Evolutionary conservation across 2,113 vertebrate species (phyloP).

Genomic region (Boleophthalmus pectinirostris): DNA sequence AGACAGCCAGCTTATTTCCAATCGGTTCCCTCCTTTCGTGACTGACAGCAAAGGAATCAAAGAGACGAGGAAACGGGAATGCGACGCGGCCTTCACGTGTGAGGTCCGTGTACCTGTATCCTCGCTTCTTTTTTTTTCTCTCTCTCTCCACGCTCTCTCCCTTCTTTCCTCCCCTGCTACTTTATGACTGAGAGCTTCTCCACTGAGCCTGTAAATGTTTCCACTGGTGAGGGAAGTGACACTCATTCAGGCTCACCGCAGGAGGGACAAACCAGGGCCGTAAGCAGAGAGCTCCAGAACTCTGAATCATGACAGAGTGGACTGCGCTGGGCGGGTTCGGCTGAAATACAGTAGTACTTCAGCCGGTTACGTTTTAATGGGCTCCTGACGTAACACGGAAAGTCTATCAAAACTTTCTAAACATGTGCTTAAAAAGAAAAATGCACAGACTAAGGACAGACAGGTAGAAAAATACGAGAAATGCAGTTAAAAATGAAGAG

Average conservation of each 20-base stretch:
- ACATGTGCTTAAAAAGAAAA: not conserved
- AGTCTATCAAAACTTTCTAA: not conserved
- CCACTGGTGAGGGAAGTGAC: constrained; percentile 74
- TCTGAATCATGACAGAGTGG: constrained; percentile 57
- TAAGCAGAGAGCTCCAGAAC: constrained; percentile 42
- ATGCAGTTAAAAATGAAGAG: too few relatives aligned
- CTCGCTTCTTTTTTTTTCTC: constrained; percentile 52
- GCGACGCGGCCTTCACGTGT: constrained; percentile 41
- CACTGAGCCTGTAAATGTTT: constrained; percentile 73
- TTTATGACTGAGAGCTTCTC: constrained; percentile 75
- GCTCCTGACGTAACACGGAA: not conserved
- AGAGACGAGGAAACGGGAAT: not conserved
- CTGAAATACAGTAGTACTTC: not conserved
- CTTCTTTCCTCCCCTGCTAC: constrained; percentile 69
- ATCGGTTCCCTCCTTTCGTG: too few relatives aligned
- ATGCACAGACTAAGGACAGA: too few relatives aligned
- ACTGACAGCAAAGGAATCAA: too few relatives aligned
- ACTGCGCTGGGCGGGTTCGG: constrained; percentile 18
- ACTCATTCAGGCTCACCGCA: constrained; percentile 62
- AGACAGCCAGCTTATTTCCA: not conserved
- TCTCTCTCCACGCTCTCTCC: constrained; percentile 49
- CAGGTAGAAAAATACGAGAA: too few relatives aligned
- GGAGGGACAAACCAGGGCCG: constrained; percentile 55
- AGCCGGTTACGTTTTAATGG: not conserved
- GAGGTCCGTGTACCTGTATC: constrained; percentile 65